These are phyloP conservation scores for Takifugu rubripes DNA, from an alignment of 2,797 vertebrate species.

Conservation along the genomic window DNA sequence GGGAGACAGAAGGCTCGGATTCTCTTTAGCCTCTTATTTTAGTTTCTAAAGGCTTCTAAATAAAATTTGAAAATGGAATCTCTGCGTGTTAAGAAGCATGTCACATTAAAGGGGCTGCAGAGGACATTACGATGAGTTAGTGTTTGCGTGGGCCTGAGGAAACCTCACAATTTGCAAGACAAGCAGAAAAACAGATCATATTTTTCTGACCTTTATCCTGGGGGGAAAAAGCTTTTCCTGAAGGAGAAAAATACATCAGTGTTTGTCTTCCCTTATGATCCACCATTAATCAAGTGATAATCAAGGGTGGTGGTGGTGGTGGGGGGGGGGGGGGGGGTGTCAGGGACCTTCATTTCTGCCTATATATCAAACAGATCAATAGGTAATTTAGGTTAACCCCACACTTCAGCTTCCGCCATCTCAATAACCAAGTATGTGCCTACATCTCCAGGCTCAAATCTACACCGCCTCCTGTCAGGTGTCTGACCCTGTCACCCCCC, in stretches of 20 bases:
- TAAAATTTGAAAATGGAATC: conserved; percentile 5
- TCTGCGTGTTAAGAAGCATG: neutral
- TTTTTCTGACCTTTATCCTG: too few species aligned
- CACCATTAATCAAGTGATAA: conserved; percentile 15
- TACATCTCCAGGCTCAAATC: conserved; percentile 14
- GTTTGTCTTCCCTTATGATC: conserved; percentile 12
- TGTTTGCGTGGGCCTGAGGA: too few species aligned
- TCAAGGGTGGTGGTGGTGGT: neutral
- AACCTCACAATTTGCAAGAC: too few species aligned
- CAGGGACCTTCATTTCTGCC: conserved; percentile 4
- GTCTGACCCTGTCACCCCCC: neutral
- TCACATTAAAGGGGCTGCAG: too few species aligned
- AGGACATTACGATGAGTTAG: too few species aligned
- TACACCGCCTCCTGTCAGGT: neutral
- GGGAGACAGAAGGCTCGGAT: conserved; percentile 35
- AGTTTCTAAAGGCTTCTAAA: conserved; percentile 9
- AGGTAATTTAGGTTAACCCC: conserved; percentile 21
- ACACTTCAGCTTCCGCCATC: conserved; percentile 10
- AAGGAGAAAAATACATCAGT: neutral
- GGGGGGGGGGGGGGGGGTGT: neutral
- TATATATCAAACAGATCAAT: conserved; percentile 32
- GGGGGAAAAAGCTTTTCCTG: too few species aligned
- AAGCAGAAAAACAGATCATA: too few species aligned
- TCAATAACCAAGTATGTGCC: conserved; percentile 13
- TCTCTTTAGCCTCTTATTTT: conserved; percentile 21